Percentiles rank a stretch among this genome's conserved stretches.
Conservation (phyloP, 2,888 invertebrate species). For the Drosophila macrospina region DNA sequence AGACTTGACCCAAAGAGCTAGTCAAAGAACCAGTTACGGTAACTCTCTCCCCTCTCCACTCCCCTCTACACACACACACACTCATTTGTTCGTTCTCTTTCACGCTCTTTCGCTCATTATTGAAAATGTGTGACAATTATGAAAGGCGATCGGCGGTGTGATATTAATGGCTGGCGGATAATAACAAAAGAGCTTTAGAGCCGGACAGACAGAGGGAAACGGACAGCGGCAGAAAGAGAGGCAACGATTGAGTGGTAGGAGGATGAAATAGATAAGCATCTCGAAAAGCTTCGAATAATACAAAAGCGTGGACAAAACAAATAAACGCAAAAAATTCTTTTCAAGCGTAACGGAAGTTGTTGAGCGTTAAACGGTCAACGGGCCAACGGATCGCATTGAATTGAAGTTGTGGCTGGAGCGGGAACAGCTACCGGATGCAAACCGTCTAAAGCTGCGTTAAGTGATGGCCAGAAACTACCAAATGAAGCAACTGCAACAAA, state of each 20-base stretch:
- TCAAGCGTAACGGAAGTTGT: constrained; percentile 78
- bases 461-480: constrained; percentile 4
- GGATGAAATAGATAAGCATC: constrained; percentile 59
- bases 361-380: constrained; percentile 75
- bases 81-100: background rate
- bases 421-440: constrained; percentile 65
- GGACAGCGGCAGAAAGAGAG: background rate
- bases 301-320: constrained; percentile 61
- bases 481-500: constrained; percentile 3
- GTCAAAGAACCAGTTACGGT: constrained; percentile 55
- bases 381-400: constrained; percentile 34
- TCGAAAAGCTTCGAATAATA: constrained; percentile 55
- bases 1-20: constrained; percentile 54
- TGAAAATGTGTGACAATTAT: constrained; percentile 77
- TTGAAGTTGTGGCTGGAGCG: constrained; percentile 17
- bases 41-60: background rate
- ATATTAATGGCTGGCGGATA: constrained; percentile 62
- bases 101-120: constrained; percentile 27
- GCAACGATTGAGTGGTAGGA: background rate
- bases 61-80: no score
- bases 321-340: constrained; percentile 66
- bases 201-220: background rate
- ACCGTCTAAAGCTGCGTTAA: constrained; percentile 20
- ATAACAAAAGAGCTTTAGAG: constrained; percentile 50
- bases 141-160: constrained; percentile 68